These are phyloP conservation scores for Hymenopus coronatus DNA, from an alignment of 2,888 invertebrate genomes.

Conservation along the genomic window DNA sequence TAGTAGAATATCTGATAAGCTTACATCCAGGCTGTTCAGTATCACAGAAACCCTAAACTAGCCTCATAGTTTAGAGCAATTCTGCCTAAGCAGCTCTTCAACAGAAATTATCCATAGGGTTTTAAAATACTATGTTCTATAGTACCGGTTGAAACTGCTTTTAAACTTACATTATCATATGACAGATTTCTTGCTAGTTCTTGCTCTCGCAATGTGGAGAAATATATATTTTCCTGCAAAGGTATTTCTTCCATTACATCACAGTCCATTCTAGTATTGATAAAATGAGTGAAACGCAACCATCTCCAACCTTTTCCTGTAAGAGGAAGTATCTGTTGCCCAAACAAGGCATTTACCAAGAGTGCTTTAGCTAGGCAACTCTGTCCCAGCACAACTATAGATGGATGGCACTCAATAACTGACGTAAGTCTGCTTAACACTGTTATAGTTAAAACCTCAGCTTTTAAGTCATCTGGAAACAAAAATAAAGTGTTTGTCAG, in stretches of 20 bases:
- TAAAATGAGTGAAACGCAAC: slow-evolving; percentile 60
- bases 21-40: no score
- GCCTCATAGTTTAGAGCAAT: no score
- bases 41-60: no score
- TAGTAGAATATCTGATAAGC: no score
- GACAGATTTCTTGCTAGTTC: background rate
- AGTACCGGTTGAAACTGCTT: background rate
- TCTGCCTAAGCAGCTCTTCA: no score
- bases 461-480: slow-evolving; percentile 18
- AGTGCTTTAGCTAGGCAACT: slow-evolving; percentile 66
- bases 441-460: slow-evolving; percentile 11
- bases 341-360: slow-evolving; percentile 70
- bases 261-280: slow-evolving; percentile 58
- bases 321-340: slow-evolving; percentile 62
- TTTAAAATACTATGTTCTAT: background rate
- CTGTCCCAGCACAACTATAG: slow-evolving; percentile 71
- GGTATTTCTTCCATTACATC: slow-evolving; percentile 64
- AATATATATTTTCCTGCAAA: slow-evolving; percentile 45
- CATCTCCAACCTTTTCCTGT: slow-evolving; percentile 46
- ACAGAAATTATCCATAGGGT: no score
- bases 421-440: slow-evolving; percentile 38
- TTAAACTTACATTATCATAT: background rate
- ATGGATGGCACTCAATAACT: slow-evolving; percentile 55
- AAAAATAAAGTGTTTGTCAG: background rate
- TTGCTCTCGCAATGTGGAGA: background rate